phyloP scores from a whole-genome alignment of 2,113 vertebrate genomes.

The Etheostoma cragini region DNA sequence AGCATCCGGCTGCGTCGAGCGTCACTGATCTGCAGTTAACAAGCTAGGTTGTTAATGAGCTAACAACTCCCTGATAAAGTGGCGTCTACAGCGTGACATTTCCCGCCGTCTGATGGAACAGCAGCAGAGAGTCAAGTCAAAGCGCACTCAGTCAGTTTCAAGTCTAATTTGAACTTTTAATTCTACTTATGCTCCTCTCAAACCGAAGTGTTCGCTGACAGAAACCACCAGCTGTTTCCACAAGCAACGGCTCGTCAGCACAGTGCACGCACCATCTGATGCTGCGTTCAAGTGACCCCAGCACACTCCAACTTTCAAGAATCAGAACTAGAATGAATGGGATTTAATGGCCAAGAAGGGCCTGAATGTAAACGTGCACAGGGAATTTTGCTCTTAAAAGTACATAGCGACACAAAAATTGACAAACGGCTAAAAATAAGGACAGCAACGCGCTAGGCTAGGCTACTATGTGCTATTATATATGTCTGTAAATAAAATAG shows the following conservation, averaged over 20 bases:
- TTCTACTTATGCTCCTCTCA: constrained; percentile 10
- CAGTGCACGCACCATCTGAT: constrained; percentile 20
- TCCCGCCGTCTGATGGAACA: neutral
- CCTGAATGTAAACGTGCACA: no score
- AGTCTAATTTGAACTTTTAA: constrained; percentile 52
- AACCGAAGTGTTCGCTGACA: constrained; percentile 50
- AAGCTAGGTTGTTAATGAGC: constrained; percentile 18
- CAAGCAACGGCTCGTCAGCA: constrained; percentile 77
- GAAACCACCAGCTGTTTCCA: constrained; percentile 81
- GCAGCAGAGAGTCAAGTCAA: neutral
- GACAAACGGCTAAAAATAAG: no score
- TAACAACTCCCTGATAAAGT: constrained; percentile 53
- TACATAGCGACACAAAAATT: no score
- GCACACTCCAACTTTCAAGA: neutral
- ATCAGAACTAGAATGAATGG: no score
- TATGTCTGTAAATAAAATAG: no score
- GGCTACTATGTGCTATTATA: no score
- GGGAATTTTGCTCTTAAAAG: no score
- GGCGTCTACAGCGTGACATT: constrained; percentile 50
- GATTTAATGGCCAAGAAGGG: no score
- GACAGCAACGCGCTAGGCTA: no score
- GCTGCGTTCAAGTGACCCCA: constrained; percentile 61
- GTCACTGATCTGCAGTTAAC: constrained; percentile 34
- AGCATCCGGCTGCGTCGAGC: constrained; percentile 46
- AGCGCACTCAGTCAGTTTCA: constrained; percentile 20